Base-by-base conservation (phyloP, 53 echinoderm and acorn worm species). In the Henricia sp. region DNA sequence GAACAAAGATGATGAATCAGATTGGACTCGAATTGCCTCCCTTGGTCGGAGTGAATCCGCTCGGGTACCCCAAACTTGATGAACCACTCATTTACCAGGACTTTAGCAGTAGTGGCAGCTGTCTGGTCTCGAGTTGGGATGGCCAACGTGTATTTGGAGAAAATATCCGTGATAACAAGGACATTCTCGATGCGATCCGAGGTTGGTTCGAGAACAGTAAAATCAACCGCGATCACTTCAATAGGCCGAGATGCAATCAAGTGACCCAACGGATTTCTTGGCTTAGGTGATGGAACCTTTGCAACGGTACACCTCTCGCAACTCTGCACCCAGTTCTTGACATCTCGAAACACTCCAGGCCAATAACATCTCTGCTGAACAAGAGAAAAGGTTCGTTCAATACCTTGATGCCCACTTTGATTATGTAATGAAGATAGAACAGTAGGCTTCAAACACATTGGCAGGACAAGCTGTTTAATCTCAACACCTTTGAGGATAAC, bases 1-100 rank as follows among this genome's bases (percentile, higher is more conserved):
- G 26, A 28, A 17, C 71, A 71, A 48, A 71, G 71, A 10, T 71
- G 46, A 29, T 66, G 52, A 21, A 95, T 91, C 50, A 95, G 28
- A 0, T 65, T 54, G 14, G 89, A 84, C 59, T 95, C 91, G 39
- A 95, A 95, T 58, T 91, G 89, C 13, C 89, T 66, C 13, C 91
- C 91, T 71, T 94, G 95, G 54, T 94, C 95, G 52, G 89, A 89
- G 53, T 95, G 95, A 9, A 89, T 51, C n/a, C 87, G 37, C 9
- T 57, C 40, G 12, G 91, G 95, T 8, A 95, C 89, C 0, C 95
- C 95, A 85, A 89, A 91, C 10, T 77, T 82, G 2, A 89, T 78
- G 66, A 95, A 95, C 89, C 91, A 91, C 9, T 95, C 86, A 0
- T 86, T 83, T 8, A 91, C 89, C 0, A 86, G 57, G 5, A 77